phyloP scores from a whole-genome alignment of 2,113 vertebrate species.

The Melanerpes aurifrons region DNA sequence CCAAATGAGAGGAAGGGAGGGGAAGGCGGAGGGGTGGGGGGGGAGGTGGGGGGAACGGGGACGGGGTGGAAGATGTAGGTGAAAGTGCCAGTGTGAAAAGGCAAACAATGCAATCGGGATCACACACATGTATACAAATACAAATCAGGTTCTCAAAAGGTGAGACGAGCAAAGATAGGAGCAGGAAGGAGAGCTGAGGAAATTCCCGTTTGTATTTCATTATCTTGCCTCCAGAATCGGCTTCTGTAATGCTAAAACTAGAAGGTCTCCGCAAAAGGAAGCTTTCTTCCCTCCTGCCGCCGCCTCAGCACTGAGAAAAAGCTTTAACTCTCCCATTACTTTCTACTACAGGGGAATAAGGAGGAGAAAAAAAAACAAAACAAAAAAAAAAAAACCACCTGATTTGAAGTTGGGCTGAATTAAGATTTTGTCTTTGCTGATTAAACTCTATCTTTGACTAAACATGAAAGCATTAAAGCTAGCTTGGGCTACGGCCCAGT shows the following conservation, averaged over 20 bases:
- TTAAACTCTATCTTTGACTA: not conserved
- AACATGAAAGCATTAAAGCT: not conserved
- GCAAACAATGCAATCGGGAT: constrained; percentile 67
- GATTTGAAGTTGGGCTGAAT: not conserved
- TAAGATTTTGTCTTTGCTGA: not conserved
- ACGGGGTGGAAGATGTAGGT: constrained; percentile 59
- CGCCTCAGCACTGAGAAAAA: not conserved
- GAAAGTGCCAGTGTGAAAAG: constrained; percentile 73
- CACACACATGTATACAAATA: constrained; percentile 73
- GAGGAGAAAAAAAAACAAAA: not conserved
- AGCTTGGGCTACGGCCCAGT: not conserved
- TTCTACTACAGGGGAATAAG: not conserved
- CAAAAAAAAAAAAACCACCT: not conserved
- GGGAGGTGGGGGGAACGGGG: not conserved
- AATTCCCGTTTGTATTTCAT: constrained; percentile 52
- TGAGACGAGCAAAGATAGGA: constrained; percentile 54
- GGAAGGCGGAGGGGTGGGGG: not conserved
- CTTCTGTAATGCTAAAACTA: constrained; percentile 26
- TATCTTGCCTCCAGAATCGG: not conserved
- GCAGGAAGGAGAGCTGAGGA: constrained; percentile 59
- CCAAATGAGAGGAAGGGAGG: constrained; percentile 71
- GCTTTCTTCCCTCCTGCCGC: not conserved
- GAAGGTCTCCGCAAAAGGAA: not conserved
- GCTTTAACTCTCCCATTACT: not conserved
- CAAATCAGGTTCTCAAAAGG: constrained; percentile 73